Percentiles rank a stretch among this genome's conserved stretches.
Conservation (phyloP, 2,888 invertebrate species). For the Adelognathus sp. region DNA sequence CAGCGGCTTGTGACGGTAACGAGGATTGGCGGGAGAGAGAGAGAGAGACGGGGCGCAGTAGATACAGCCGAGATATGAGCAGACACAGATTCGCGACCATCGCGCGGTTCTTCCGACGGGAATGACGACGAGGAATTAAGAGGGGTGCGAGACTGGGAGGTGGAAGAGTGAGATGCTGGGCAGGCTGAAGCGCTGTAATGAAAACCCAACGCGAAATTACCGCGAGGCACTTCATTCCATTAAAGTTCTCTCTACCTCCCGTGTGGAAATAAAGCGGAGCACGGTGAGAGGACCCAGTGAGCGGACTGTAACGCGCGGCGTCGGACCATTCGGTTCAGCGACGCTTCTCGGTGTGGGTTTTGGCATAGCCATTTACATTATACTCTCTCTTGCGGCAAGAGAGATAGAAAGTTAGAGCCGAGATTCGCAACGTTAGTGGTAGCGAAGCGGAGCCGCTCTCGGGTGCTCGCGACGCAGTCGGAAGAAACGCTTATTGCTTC, state of each 20-base stretch:
- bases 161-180: constrained; percentile 22
- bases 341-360: constrained; percentile 27
- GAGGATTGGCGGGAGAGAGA: neutral
- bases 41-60: constrained; percentile 5
- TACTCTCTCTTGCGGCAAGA: constrained; percentile 40
- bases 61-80: constrained; percentile 26
- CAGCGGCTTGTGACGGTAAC: neutral
- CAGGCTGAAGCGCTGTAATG: constrained; percentile 58
- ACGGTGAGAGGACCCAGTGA: constrained; percentile 21
- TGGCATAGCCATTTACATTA: constrained; percentile 59
- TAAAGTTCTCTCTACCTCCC: constrained; percentile 53
- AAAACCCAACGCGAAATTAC: constrained; percentile 62
- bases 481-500: constrained; percentile 62
- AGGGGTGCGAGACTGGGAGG: neutral
- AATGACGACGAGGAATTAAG: constrained; percentile 48
- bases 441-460: constrained; percentile 23
- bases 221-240: constrained; percentile 62
- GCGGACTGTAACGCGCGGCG: constrained; percentile 23
- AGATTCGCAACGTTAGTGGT: constrained; percentile 28
- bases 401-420: constrained; percentile 30
- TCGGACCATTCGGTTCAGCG: constrained; percentile 28
- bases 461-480: constrained; percentile 37
- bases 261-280: constrained; percentile 55
- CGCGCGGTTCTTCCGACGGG: constrained; percentile 19
- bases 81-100: constrained; percentile 37